Evolutionary conservation across 2,113 vertebrate species (phyloP), one percentile per base, ranked within the genome.

Genomic region (Synodontis membranacea): DNA sequence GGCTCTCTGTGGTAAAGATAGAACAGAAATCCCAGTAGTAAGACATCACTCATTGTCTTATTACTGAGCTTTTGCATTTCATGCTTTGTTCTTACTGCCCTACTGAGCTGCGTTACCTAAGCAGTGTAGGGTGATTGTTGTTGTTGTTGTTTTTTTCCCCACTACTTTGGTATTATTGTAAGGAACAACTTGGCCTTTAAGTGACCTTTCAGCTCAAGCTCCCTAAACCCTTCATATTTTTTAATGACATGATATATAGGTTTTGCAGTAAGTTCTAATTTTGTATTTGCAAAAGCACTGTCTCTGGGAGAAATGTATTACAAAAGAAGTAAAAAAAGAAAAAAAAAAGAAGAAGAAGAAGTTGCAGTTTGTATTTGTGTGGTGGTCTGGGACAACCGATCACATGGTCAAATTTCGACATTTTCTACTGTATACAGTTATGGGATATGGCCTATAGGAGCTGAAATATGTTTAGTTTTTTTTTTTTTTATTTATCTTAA

Each of bases 1-100:
- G 82, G 89, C 89, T 92, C 93, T 94, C 89, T 94, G 88, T 92
- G 90, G 92, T 91, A 92, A 89, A 85, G 48, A 86, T 88, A 87
- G 91, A 82, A 68, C 56, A 92, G 91, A 86, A 89, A 91, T 93
- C 91, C 86, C 81, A 88, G 62, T 80, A 50, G 86, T 91, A 85
- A 90, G 85, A 72, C 88, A 86, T 81, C 68, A 34, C 15, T 83
- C 75, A 89, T 66, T 50, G 37, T 89, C 86, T 58, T 89, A 83
- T 90, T 89, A 83, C 66, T 34, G 78, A 86, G 86, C 8, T 52
- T 52, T 52, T 31, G 28, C 52, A 82, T 37, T n/a, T 34, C 39
- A 54, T 74, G 64, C 66, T 58, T 82, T 82, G 17, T 60, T 82
- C 79, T 74, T 19, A 9, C 39, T 72, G 80, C 83, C 42, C 44